These are phyloP conservation scores for Steinernema feltiae DNA, from an alignment of 1,140 invertebrate genomes.

Conservation along the genomic window DNA sequence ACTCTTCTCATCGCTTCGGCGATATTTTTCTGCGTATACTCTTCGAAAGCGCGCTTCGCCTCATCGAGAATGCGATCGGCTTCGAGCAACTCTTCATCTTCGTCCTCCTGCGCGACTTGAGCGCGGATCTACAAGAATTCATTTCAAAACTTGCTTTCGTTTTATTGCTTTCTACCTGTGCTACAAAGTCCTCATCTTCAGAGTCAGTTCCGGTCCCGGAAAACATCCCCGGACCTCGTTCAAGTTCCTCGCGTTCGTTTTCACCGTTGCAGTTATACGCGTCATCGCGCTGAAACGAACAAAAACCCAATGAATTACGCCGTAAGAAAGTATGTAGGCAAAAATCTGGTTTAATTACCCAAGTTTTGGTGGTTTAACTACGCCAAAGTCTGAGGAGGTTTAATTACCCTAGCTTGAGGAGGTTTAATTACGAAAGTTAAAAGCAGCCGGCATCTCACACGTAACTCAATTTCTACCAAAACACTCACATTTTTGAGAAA, in stretches of 20 bases:
- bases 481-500: not conserved
- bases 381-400: not conserved
- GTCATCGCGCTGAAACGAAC: not conserved
- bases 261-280: too few species aligned
- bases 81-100: not conserved
- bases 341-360: not conserved
- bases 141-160: too few species aligned
- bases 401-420: not conserved
- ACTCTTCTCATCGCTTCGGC: not conserved
- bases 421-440: not conserved
- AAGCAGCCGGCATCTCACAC: not conserved
- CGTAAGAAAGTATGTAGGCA: too few species aligned
- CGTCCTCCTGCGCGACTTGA: not conserved
- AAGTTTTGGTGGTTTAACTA: not conserved
- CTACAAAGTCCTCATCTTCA: not conserved
- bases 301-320: too few species aligned
- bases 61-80: constrained; percentile 2
- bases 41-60: not conserved
- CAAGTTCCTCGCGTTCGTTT: too few species aligned
- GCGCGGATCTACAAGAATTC: not conserved
- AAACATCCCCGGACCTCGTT: too few species aligned
- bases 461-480: not conserved
- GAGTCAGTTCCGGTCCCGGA: too few species aligned
- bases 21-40: not conserved
- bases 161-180: too few species aligned